Percentiles rank a stretch among this genome's conserved stretches.
These are phyloP conservation scores for Lepetodrilus schrolli DNA, from an alignment of 2,888 invertebrate species.

Conservation along the genomic window DNA sequence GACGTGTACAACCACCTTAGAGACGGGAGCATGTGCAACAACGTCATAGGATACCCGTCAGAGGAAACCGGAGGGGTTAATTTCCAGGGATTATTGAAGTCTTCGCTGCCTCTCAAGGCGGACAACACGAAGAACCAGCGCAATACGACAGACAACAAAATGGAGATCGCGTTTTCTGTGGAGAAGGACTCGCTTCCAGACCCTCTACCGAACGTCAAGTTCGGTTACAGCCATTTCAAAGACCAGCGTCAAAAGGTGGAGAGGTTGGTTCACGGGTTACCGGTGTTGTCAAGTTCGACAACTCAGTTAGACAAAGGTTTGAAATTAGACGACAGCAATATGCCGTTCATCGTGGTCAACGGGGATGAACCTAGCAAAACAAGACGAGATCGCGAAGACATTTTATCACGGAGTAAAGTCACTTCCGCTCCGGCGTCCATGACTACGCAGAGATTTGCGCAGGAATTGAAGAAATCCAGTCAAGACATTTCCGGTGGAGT, in stretches of 20 bases:
- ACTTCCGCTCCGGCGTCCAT: neutral
- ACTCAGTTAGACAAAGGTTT: neutral
- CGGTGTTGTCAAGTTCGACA: slow-evolving; percentile 29
- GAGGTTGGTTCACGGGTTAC: slow-evolving; percentile 41
- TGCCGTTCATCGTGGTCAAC: neutral
- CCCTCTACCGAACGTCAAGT: slow-evolving; percentile 34
- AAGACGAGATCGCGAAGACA: neutral
- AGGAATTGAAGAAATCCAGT: neutral
- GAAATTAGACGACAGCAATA: neutral
- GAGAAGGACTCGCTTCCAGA: neutral
- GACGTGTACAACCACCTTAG: slow-evolving; percentile 39
- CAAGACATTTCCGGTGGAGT: neutral
- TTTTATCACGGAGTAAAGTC: neutral
- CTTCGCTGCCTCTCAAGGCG: neutral
- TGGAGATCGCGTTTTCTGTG: neutral
- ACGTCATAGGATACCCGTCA: slow-evolving; percentile 37
- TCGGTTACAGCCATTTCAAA: slow-evolving; percentile 37
- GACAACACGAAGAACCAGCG: neutral
- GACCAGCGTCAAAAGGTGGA: slow-evolving; percentile 40
- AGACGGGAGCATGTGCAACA: slow-evolving; percentile 41
- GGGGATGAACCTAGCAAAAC: neutral
- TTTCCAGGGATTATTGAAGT: neutral
- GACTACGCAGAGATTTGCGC: slow-evolving; percentile 11
- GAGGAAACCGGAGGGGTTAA: slow-evolving; percentile 21
- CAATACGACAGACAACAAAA: neutral